Base-by-base conservation (phyloP, 1,140 invertebrate genomes). In the Hylyphantes graminicola region DNA sequence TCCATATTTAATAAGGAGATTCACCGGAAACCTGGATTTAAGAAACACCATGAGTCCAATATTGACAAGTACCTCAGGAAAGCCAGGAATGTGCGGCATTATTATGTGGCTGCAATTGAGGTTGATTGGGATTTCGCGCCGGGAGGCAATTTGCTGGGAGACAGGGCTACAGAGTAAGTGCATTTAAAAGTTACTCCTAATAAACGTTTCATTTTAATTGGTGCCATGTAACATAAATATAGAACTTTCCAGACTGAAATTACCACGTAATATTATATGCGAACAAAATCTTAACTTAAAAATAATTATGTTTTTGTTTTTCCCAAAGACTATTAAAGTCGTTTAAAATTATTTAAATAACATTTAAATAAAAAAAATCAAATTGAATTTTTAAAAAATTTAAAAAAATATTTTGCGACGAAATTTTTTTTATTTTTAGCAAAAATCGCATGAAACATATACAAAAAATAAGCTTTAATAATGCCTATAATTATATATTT, bases 91-190 rank as follows among this genome's bases (percentile, higher is more conserved):
- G 50, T 83, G n/a, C 53, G 80, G 17, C 80, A 83, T 83, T 88
- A 88, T 72, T 89, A 87, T 74, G 87, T 89, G 11, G 89, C 88
- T 50, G 89, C 89, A 0, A 86, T 88, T 6, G 88, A 89, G 35
- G 86, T 86, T 0, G 85, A 87, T n/a, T 89, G 89, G 89, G 87
- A 89, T 80, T 89, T 87, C 80, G 87, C 87, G 1, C 88, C 88
- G 2, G 85, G 76, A 82, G 64, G 82, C 86, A 12, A 83, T 65
- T 67, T 83, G 10, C 61, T 83, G 1, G 80, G 80, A 54, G 70
- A 74, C 5, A 68, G 59, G 9, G 57, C 70, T 9, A 61, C 64
- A 83, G 72, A 74, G 80, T 83, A 83, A 83, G 80, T 83, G 11
- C 54, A 35, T 50, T 70, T 50, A 70, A 50, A 13, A 61, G 6